Evolutionary conservation across 2,888 invertebrate species (phyloP), one percentile per base, ranked within the genome.

Genomic region (Gortyna flavago): DNA sequence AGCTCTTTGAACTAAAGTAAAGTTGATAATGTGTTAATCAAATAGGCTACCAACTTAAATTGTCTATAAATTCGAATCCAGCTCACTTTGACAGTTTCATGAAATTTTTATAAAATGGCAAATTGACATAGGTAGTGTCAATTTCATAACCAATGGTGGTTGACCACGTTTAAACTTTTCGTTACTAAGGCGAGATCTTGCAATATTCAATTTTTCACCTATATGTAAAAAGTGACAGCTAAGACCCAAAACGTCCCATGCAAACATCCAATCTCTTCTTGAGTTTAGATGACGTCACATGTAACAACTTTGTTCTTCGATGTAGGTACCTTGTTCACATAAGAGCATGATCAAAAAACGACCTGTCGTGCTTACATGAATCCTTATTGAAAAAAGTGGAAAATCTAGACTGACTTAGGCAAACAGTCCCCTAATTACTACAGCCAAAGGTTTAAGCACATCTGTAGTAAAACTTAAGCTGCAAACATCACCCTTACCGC

Each of bases 401-500:
- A 38, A 79, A 68, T n/a, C n/a, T 51, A n/a, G 2, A 67, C 25
- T 18, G 32, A 66, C 2, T 18, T n/a, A 21, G 11, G 41, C 48
- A 48, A 72, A 25, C 35, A 44, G 18, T 21, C 11, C 11, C 32
- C n/a, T 78, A 80, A 64, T 71, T 72, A 80, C 25, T 41, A 44
- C 16, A 64, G 29, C 6, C 16, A 32, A 44, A n/a, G 38, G 2
- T 32, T 51, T 3, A 7, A 16, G 18, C 18, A 44, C 21, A 64
- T 35, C 6, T 18, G 35, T 61, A 48, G 2, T 61, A 18, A n/a
- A 13, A 64, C n/a, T 21, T 38, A 2, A 6, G 2, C 38, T 48
- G 21, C 25, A 11, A 79, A 77, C 54, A 38, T 0, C 25, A 79
- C 13, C 25, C 70, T 38, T 69, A 68, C 1, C 35, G 3, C 44